Percentiles rank a stretch among this genome's conserved stretches.
These are phyloP conservation scores for Hypotaenidia philippensis DNA, from an alignment of 2,797 vertebrate species.

Conservation along the genomic window DNA sequence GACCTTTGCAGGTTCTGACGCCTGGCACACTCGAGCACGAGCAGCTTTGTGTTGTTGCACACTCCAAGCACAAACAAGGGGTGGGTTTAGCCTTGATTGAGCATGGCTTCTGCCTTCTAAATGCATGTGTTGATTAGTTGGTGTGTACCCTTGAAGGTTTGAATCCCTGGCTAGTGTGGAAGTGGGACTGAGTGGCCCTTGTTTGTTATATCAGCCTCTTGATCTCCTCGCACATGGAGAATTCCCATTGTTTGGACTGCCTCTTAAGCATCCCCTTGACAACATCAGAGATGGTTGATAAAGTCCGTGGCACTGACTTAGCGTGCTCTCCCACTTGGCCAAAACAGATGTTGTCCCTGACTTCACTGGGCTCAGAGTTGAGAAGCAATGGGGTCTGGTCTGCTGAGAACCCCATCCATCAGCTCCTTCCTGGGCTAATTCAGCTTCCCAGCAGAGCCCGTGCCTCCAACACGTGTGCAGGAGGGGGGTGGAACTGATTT, in stretches of 20 bases:
- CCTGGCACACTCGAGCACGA: fast-evolving
- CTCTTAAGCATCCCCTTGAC: not conserved
- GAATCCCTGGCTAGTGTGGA: not conserved
- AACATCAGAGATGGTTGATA: not conserved
- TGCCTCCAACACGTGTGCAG: fast-evolving
- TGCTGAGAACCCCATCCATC: fast-evolving
- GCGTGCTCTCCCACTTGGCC: not conserved
- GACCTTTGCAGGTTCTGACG: fast-evolving
- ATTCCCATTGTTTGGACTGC: not conserved
- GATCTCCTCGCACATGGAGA: not conserved
- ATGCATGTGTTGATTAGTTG: fast-evolving
- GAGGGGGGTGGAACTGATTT: not conserved
- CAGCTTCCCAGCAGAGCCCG: not conserved
- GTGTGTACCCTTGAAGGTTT: not conserved
- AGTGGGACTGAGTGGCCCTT: not conserved
- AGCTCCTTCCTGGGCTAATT: not conserved
- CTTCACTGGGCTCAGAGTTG: not conserved
- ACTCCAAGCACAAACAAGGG: fast-evolving
- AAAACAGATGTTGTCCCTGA: not conserved
- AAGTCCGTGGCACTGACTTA: not conserved
- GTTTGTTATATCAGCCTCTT: not conserved
- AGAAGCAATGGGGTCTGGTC: not conserved
- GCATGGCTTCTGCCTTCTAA: not conserved
- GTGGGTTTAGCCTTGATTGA: not conserved
- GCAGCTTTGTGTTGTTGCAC: not conserved